These are phyloP conservation scores for Clarias magur DNA, from an alignment of 2,113 vertebrate genomes.

Conservation along the genomic window DNA sequence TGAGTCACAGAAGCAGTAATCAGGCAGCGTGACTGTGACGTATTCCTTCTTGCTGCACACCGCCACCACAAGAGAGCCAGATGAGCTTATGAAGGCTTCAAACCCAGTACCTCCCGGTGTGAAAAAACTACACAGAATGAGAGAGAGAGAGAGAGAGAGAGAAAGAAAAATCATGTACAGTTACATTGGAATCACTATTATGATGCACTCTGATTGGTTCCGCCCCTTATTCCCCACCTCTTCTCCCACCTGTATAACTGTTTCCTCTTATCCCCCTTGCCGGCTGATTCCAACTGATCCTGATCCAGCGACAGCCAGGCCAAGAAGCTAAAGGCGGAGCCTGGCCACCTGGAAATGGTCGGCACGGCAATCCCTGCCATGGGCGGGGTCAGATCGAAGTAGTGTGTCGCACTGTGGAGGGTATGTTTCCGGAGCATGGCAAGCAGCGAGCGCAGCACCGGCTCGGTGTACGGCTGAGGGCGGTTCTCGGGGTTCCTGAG, in stretches of 20 bases:
- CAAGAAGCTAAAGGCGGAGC: constrained; percentile 89
- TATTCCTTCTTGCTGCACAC: constrained; percentile 98
- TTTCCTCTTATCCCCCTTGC: constrained; percentile 90
- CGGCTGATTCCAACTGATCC: constrained; percentile 75
- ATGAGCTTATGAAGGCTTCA: constrained; percentile 91
- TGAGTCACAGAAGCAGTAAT: constrained; percentile 96
- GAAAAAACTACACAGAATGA: constrained; percentile 81
- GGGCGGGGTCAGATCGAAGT: constrained; percentile 90
- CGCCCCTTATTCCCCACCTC: neutral
- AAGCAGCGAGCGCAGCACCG: constrained; percentile 83
- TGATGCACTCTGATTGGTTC: neutral
- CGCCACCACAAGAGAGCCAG: constrained; percentile 88
- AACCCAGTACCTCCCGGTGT: constrained; percentile 90
- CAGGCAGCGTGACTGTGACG: constrained; percentile 91
- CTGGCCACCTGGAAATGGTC: constrained; percentile 87
- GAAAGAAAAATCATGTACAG: neutral
- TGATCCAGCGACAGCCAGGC: constrained; percentile 96
- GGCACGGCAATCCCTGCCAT: constrained; percentile 94
- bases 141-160: neutral
- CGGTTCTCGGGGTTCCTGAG: constrained; percentile 73
- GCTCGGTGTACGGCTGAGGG: constrained; percentile 81
- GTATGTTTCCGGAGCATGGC: constrained; percentile 91
- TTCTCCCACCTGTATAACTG: constrained; percentile 90
- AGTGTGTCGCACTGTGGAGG: constrained; percentile 89
- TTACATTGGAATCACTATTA: neutral